A percentile compares a stretch with the other conserved stretches of the same genome.
These are phyloP conservation scores for Asbolus verrucosus DNA, from an alignment of 1,140 invertebrate genomes.

Conservation along the genomic window DNA sequence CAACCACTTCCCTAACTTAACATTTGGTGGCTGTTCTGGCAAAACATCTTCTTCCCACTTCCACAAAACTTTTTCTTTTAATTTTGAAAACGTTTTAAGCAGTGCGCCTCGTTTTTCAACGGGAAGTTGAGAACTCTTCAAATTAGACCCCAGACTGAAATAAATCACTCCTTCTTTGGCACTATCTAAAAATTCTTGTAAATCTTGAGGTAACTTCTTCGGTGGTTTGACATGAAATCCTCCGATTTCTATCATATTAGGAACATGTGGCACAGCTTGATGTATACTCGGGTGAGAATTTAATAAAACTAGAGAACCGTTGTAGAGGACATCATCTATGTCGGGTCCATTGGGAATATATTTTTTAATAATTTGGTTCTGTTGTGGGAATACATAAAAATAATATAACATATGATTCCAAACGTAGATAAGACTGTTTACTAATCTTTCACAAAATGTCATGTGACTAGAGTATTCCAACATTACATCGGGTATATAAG, in stretches of 20 bases:
- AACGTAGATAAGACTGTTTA: conserved; percentile 61
- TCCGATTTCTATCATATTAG: conserved; percentile 69
- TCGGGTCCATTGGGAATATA: conserved; percentile 65
- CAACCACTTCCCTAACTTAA: conserved; percentile 76
- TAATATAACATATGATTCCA: conserved; percentile 28
- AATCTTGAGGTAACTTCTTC: conserved; percentile 65
- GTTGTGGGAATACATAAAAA: conserved; percentile 57
- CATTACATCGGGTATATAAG: conserved; percentile 63
- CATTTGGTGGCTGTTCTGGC: conserved; percentile 70
- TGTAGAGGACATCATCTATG: conserved; percentile 68
- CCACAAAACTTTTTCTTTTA: conserved; percentile 65
- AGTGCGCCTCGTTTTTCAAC: conserved; percentile 56
- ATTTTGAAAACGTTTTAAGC: conserved; percentile 49
- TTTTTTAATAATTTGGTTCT: conserved; percentile 63
- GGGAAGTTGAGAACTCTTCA: conserved; percentile 67
- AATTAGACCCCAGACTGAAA: conserved; percentile 71
- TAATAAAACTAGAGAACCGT: conserved; percentile 68
- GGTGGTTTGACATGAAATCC: conserved; percentile 66
- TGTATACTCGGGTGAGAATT: conserved; percentile 71
- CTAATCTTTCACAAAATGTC: conserved; percentile 65
- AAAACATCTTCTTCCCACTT: conserved; percentile 71
- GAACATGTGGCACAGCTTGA: conserved; percentile 68
- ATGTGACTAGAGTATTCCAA: conserved; percentile 61
- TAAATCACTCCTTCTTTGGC: conserved; percentile 69
- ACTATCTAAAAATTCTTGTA: conserved; percentile 67